Evolutionary conservation across 1,140 invertebrate genomes (phyloP).

Genomic region (Drosophila tristis): DNA sequence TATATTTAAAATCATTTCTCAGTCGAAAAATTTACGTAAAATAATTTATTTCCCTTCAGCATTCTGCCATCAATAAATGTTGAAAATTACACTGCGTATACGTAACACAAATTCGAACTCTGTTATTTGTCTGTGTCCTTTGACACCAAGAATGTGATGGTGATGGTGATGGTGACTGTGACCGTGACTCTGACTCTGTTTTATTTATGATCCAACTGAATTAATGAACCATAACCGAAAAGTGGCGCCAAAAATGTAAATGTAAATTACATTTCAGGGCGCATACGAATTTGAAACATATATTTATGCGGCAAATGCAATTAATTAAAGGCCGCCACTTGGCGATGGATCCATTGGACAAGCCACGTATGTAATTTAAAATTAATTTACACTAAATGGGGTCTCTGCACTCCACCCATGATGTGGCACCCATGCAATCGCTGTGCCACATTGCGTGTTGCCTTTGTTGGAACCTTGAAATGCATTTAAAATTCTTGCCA

Average conservation of each 20-base stretch:
- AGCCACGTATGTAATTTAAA: slow-evolving; percentile 46
- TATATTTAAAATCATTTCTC: no score
- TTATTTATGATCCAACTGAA: slow-evolving; percentile 12
- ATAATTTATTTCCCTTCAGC: slow-evolving; percentile 2
- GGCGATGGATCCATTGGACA: slow-evolving; percentile 22
- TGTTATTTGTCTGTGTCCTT: slow-evolving; percentile 31
- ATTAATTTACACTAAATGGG: slow-evolving; percentile 52
- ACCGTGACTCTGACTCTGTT: neutral
- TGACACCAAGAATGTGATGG: slow-evolving; percentile 16
- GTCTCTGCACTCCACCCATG: neutral
- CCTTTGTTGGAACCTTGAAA: slow-evolving; percentile 61
- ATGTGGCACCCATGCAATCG: slow-evolving; percentile 31
- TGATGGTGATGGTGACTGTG: no score
- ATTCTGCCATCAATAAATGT: neutral
- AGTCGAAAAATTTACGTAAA: no score
- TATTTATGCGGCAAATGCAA: slow-evolving; percentile 28
- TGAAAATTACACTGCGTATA: slow-evolving; percentile 44
- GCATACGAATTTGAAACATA: neutral
- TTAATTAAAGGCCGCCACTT: slow-evolving; percentile 37
- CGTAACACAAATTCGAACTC: slow-evolving; percentile 25
- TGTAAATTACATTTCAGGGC: slow-evolving; percentile 39
- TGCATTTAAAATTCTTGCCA: slow-evolving; percentile 71
- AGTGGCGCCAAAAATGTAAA: slow-evolving; percentile 27
- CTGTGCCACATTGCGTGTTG: slow-evolving; percentile 62
- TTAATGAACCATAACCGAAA: slow-evolving; percentile 26